Evolutionary conservation across 1,140 invertebrate species (phyloP), one percentile per base, ranked within the genome.

Genomic region (Drosophila repleta): DNA sequence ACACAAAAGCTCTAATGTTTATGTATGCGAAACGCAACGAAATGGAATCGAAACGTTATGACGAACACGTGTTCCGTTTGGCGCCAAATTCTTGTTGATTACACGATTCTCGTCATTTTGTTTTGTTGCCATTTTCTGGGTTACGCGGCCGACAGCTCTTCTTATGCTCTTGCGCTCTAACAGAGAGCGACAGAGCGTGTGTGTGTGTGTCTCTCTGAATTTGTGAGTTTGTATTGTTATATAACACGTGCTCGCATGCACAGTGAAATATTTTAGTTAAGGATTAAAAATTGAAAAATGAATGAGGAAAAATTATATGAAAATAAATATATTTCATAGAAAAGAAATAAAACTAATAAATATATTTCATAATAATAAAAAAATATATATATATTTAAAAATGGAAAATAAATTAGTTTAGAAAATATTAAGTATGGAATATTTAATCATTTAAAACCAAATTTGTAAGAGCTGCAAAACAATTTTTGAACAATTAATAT

Each of bases 1-100:
- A 87, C 76, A 83, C 57, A 87, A 87, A 87, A 87, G 83, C 83
- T 87, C 48, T 57, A 73, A 61, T 87, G 79, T 88, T 87, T 87
- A 87, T 79, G 77, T 51, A 69, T 18, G 61, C 21, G 65, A 65
- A 64, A 67, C 67, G 72, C 52, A 83, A 68, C 60, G 67, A 45
- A 84, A 72, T 63, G 83, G 74, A 82, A 79, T 39, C 29, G 58
- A 65, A 70, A 72, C 53, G 20, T 32, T 24, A 2, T 37, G 2
- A 8, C 45, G 48, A 76, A 43, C 71, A 72, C 67, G 78, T 81
- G 70, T 41, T 62, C 39, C 48, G 55, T 70, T 87, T 87, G 75
- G 79, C 83, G 83, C 83, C 83, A 87, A 82, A 74, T 88, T 72
- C 32, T 43, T 71, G 53, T 68, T 81, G 67, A 43, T 61, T 49